A percentile compares a stretch with the other conserved stretches of the same genome.
These are phyloP conservation scores for Spea hammondii DNA, from an alignment of 2,797 vertebrate genomes.

Conservation along the genomic window DNA sequence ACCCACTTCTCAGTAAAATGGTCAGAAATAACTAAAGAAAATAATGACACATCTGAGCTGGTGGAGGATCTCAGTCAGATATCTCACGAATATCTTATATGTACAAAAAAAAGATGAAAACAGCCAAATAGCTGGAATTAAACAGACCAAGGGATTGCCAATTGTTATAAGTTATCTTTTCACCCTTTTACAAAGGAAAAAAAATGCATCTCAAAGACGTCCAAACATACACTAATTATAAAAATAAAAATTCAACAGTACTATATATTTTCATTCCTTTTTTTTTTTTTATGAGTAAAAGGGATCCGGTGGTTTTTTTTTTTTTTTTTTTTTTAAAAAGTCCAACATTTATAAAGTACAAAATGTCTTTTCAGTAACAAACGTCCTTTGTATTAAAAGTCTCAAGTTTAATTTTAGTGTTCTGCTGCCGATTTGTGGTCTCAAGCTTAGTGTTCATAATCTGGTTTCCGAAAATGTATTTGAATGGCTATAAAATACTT, in stretches of 20 bases:
- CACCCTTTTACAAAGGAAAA: constrained; percentile 47
- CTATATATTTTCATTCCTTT: constrained; percentile 23
- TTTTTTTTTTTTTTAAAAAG: constrained; percentile 2
- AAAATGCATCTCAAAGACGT: constrained; percentile 47
- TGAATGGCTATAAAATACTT: constrained; percentile 67
- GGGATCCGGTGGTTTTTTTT: neutral
- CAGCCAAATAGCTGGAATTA: constrained; percentile 6
- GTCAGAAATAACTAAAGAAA: no score
- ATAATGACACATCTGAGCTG: no score
- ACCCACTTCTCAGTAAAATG: no score
- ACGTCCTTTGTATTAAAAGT: constrained; percentile 56
- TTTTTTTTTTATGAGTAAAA: neutral
- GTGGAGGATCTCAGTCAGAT: no score
- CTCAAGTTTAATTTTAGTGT: constrained; percentile 59
- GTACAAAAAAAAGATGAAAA: constrained; percentile 28
- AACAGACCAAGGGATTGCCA: constrained; percentile 30
- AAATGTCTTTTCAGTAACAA: constrained; percentile 24
- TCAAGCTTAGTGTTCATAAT: constrained; percentile 57
- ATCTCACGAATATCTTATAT: constrained; percentile 5
- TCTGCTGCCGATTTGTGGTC: constrained; percentile 61
- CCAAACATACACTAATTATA: constrained; percentile 26
- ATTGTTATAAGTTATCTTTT: constrained; percentile 48
- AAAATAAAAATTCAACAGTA: constrained; percentile 18
- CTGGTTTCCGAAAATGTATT: constrained; percentile 66
- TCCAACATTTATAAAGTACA: constrained; percentile 42